These are phyloP conservation scores for pig (Sus scrofa) DNA, from an alignment of 2,113 vertebrate genomes.

Conservation along the genomic window DNA sequence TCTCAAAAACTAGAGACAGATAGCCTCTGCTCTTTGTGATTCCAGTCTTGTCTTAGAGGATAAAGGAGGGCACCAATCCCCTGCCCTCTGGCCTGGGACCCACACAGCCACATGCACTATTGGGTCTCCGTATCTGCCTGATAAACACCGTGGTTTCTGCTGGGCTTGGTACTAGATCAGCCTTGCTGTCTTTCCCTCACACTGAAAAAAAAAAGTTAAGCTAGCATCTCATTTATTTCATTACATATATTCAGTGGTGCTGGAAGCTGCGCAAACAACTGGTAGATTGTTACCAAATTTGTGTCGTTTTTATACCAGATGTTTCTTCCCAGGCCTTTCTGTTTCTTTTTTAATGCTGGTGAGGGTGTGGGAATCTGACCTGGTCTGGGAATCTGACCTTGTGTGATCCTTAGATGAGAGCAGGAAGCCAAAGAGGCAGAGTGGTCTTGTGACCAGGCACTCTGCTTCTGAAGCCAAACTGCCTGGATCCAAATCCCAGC, in stretches of 20 bases:
- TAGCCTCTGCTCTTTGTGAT: background rate
- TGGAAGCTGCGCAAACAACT: conserved; percentile 56
- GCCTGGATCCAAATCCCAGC: conserved; percentile 24
- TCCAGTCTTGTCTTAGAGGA: background rate
- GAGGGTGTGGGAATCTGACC: conserved; percentile 82
- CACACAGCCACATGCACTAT: background rate
- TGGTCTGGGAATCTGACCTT: conserved; percentile 72
- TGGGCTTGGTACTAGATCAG: background rate
- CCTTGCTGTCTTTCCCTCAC: conserved; percentile 36
- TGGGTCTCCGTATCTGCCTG: background rate
- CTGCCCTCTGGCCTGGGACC: background rate
- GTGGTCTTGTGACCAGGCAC: conserved; percentile 34
- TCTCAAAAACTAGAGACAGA: conserved; percentile 2
- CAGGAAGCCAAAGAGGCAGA: conserved; percentile 56
- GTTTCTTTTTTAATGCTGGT: conserved; percentile 75
- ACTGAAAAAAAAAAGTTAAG: conserved; percentile 33
- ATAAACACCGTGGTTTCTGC: conserved; percentile 53
- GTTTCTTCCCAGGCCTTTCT: conserved; percentile 78
- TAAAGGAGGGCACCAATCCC: background rate
- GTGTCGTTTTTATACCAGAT: conserved; percentile 72
- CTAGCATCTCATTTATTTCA: conserved; percentile 38
- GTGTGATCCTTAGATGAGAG: conserved; percentile 52
- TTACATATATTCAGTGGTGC: conserved; percentile 52
- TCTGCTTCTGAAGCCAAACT: background rate
- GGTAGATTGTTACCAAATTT: conserved; percentile 66